A percentile compares a stretch with the other conserved stretches of the same genome.
phyloP scores from a whole-genome alignment of 2,113 vertebrate genomes.

The Chlorodrepanis virens region DNA sequence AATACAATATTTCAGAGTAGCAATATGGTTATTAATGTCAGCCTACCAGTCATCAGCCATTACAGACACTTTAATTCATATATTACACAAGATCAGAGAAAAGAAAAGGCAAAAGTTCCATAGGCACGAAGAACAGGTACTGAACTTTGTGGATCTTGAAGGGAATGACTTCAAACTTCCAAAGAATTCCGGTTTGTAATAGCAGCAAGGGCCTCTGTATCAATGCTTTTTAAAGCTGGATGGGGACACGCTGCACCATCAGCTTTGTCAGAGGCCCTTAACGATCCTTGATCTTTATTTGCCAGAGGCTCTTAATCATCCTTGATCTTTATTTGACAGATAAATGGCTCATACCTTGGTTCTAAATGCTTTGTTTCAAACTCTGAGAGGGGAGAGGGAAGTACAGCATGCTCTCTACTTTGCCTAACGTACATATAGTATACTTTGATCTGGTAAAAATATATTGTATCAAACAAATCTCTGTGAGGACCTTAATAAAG shows the following conservation, averaged over 20 bases:
- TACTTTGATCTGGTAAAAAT: conserved; percentile 25
- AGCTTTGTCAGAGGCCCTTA: conserved; percentile 64
- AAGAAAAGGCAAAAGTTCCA: not conserved
- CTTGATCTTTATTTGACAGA: conserved; percentile 74
- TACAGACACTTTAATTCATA: not conserved
- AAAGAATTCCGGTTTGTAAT: conserved; percentile 57
- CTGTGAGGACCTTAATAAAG: not conserved
- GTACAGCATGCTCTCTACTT: conserved; percentile 4
- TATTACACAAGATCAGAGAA: not conserved
- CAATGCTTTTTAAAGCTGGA: conserved; percentile 66
- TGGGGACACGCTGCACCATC: conserved; percentile 30
- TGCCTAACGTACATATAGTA: not conserved
- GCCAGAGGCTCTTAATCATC: conserved; percentile 69
- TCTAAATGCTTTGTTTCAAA: conserved; percentile 71
- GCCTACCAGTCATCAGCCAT: not conserved
- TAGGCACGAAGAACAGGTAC: not conserved
- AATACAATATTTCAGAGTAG: not conserved
- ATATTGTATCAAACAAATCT: conserved; percentile 13
- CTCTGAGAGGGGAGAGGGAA: conserved; percentile 35
- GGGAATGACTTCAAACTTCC: conserved; percentile 40
- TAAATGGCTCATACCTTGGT: conserved; percentile 57
- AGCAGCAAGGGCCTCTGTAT: conserved; percentile 55
- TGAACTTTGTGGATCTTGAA: conserved; percentile 19
- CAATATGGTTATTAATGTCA: not conserved
- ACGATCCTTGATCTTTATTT: conserved; percentile 64